A percentile compares a stretch with the other conserved stretches of the same genome.
Evolutionary conservation across 2,113 vertebrate species (phyloP).

Genomic region (Puma concolor): DNA sequence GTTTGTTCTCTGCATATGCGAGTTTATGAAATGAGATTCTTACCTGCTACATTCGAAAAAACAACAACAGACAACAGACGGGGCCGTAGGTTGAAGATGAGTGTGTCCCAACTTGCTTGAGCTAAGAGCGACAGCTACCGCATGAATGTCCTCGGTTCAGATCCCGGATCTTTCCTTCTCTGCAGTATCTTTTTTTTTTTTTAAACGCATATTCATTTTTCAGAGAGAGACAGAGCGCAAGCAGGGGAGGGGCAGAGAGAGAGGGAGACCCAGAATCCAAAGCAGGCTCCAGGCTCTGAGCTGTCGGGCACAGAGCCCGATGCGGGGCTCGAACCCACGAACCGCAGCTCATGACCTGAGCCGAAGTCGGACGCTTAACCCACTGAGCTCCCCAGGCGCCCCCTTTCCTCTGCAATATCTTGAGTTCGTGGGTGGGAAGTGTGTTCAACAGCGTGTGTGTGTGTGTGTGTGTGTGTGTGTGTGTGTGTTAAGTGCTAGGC

Average conservation of each 20-base stretch:
- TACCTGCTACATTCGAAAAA: neutral
- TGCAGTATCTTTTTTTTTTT: no score
- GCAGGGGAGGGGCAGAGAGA: no score
- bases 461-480: rapidly evolving
- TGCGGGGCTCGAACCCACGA: no score
- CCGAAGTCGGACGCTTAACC: no score
- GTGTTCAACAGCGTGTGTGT: neutral
- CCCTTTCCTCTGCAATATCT: neutral
- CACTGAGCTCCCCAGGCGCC: no score
- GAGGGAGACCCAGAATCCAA: no score
- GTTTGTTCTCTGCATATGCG: neutral
- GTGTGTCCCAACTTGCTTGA: neutral
- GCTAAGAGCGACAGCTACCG: neutral
- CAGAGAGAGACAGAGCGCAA: no score
- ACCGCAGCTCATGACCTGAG: no score
- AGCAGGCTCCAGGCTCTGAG: no score
- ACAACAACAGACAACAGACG: neutral
- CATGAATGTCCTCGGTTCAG: neutral
- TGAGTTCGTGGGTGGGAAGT: rapidly evolving
- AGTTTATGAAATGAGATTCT: neutral
- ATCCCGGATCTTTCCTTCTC: neutral
- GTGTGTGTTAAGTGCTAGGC: rapidly evolving
- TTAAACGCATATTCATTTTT: no score
- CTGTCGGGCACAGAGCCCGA: no score
- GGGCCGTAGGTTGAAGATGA: neutral